phyloP scores from a whole-genome alignment of 2,113 vertebrate genomes.

The Silurus asotus region DNA sequence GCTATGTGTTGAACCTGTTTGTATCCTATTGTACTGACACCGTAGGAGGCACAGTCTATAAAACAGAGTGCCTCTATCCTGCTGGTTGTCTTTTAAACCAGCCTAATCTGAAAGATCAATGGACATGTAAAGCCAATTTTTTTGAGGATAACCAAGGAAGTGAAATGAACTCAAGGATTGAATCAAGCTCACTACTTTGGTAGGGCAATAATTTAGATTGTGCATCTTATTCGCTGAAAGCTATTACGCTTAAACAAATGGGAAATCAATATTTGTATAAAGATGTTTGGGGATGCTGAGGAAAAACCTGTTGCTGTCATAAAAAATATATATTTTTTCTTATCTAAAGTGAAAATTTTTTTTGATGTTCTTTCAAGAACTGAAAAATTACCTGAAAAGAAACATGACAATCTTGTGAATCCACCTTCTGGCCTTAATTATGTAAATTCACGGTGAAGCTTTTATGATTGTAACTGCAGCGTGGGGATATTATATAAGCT shows the following conservation, averaged over 20 bases:
- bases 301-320: slow-evolving; percentile 4
- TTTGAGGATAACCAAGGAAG: not conserved
- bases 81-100: slow-evolving; percentile 23
- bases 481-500: slow-evolving; percentile 14
- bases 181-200: not conserved
- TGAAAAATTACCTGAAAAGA: slow-evolving; percentile 44
- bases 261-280: not conserved
- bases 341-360: slow-evolving; percentile 5
- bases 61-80: slow-evolving; percentile 3
- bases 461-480: slow-evolving; percentile 5
- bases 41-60: not conserved
- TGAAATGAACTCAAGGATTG: slow-evolving; percentile 37
- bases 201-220: not conserved
- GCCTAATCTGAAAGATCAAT: slow-evolving; percentile 28
- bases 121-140: not conserved
- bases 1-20: not conserved
- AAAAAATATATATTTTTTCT: not conserved
- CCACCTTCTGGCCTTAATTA: slow-evolving; percentile 52
- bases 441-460: slow-evolving; percentile 45
- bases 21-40: not conserved
- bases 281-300: not conserved
- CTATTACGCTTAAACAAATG: not conserved
- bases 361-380: slow-evolving; percentile 26
- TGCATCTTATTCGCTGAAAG: not conserved
- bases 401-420: slow-evolving; percentile 34